Evolutionary conservation across 2,888 invertebrate genomes (phyloP), one percentile per base, ranked within the genome.

Genomic region (Scrobipalpa costella): DNA sequence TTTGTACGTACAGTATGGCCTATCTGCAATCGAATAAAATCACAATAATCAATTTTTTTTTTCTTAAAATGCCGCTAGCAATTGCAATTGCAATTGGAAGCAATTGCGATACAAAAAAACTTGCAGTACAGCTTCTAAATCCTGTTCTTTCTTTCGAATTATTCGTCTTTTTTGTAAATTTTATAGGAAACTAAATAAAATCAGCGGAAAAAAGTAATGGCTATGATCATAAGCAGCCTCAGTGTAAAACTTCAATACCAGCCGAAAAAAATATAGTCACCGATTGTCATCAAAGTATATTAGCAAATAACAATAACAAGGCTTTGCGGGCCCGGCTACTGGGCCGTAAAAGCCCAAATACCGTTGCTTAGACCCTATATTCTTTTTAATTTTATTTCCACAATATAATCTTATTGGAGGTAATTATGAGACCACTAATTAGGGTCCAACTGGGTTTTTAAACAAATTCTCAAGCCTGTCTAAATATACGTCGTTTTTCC

Each of bases 371-470:
- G 15, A 34, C 36, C 52, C 11, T 27, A 49, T 15, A 52, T 62
- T 19, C 15, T 21, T 61, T 63, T 58, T n/a, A n/a, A 62, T 57
- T 34, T 34, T 44, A n/a, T 44, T 44, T 15, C 21, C n/a, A 11
- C 9, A 8, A 15, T 34, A 49, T 55, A 55, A 50, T 58, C 58
- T 62, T 61, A 55, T 63, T 61, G 62, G 59, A 52, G 61, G 62
- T 64, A 66, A 66, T 67, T 64, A 68, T 60, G 61, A 52, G 15
- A 59, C 40, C 63, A 27, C 66, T 70, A 70, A 70, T 70, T 70
- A 67, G 70, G 69, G 61, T 40, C 21, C 61, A 63, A 61, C 65
- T 15, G 67, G 58, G 61, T 63, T 47, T 66, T 64, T 58, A 60
- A 57, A 70, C 70, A 67, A 68, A 68, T 70, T 65, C 64, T 62